Percentiles rank a stretch among this genome's conserved stretches.
These are phyloP conservation scores for Intellagama lesueurii DNA, from an alignment of 2,797 vertebrate species.

Conservation along the genomic window DNA sequence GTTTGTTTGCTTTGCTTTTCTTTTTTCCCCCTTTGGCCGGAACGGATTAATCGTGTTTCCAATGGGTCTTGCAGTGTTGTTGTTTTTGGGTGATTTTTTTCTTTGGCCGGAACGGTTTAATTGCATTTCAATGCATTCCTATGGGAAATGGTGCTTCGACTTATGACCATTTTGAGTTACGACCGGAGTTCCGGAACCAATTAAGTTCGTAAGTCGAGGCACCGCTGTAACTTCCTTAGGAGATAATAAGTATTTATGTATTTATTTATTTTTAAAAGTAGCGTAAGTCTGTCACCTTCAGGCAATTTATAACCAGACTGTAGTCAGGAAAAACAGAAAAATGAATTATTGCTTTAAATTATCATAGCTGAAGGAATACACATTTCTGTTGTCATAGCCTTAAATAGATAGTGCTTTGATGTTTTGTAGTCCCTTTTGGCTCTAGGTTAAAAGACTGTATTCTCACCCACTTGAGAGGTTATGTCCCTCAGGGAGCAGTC, in stretches of 20 bases:
- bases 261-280: neutral
- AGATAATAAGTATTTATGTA: neutral
- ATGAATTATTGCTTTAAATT: slow-evolving; percentile 44
- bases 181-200: no score
- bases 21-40: no score
- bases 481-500: neutral
- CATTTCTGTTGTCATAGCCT: slow-evolving; percentile 50
- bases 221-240: slow-evolving; percentile 26
- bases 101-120: no score
- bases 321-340: slow-evolving; percentile 44
- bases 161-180: no score
- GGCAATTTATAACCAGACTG: neutral
- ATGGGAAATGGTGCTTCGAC: no score
- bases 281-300: slow-evolving; percentile 24
- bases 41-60: no score
- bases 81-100: no score
- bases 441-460: slow-evolving; percentile 31
- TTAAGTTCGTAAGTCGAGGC: no score
- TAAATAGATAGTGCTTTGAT: neutral
- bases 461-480: neutral
- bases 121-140: no score
- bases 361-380: slow-evolving; percentile 37
- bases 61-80: no score
- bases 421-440: slow-evolving; percentile 12
- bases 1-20: no score